Percentiles rank a stretch among this genome's conserved stretches.
These are phyloP conservation scores for Caenorhabditis sp. DNA, from an alignment of 2,888 invertebrate species.

Conservation along the genomic window DNA sequence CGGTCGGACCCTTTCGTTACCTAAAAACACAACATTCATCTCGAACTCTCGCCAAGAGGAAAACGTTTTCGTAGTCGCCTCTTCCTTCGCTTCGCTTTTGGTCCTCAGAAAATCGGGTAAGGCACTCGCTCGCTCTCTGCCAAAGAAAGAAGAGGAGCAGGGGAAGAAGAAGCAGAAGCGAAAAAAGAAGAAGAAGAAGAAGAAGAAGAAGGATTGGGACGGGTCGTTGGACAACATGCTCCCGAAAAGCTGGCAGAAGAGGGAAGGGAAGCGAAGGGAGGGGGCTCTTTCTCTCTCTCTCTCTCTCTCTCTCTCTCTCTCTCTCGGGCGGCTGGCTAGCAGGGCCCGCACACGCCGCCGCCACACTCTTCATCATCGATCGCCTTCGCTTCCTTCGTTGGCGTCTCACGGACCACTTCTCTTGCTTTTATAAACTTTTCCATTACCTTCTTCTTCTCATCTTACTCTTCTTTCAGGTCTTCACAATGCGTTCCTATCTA, in stretches of 20 bases:
- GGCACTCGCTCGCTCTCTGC: slow-evolving; percentile 31
- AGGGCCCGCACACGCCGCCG: slow-evolving; percentile 29
- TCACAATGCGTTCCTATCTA: slow-evolving; percentile 11
- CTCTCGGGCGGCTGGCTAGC: slow-evolving; percentile 17
- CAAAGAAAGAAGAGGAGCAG: slow-evolving; percentile 17
- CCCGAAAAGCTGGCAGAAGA: slow-evolving; percentile 50
- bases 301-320: background rate
- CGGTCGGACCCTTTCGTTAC: too few relatives aligned
- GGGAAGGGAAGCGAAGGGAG: slow-evolving; percentile 21
- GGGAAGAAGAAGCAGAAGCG: slow-evolving; percentile 8
- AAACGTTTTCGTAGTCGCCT: slow-evolving; percentile 4
- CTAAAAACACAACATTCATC: too few relatives aligned
- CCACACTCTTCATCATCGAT: slow-evolving; percentile 57
- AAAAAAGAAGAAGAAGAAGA: slow-evolving; percentile 5
- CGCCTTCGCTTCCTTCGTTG: slow-evolving; percentile 25
- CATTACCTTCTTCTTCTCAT: background rate
- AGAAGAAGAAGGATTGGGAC: slow-evolving; percentile 35
- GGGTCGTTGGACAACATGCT: slow-evolving; percentile 41
- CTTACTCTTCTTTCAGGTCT: too few relatives aligned
- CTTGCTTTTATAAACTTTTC: background rate
- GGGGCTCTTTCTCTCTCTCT: slow-evolving; percentile 24
- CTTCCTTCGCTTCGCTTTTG: slow-evolving; percentile 17
- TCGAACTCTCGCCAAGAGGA: too few relatives aligned
- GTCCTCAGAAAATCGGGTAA: slow-evolving; percentile 33
- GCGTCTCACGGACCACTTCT: background rate